Percentiles rank a stretch among this genome's conserved stretches.
phyloP scores from a whole-genome alignment of 2,113 vertebrate genomes.

The Bostrychus sinensis region DNA sequence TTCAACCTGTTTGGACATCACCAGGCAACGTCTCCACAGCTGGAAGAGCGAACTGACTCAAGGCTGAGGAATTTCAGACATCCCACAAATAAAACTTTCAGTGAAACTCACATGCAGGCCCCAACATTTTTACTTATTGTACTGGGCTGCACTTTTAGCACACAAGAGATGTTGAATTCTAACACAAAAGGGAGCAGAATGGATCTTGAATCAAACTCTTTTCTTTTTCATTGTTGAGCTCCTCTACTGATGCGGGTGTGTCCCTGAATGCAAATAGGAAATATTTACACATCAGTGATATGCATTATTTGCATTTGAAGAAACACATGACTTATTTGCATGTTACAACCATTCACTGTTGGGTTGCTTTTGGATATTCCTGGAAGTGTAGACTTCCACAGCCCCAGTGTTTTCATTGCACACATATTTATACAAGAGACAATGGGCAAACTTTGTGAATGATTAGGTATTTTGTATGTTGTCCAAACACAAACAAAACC shows the following conservation, averaged over 20 bases:
- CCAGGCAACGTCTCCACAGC: conserved; percentile 55
- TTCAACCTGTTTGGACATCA: conserved; percentile 46
- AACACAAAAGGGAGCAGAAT: not conserved
- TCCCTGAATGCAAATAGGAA: conserved; percentile 11
- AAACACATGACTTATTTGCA: not conserved
- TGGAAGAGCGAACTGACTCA: conserved; percentile 53
- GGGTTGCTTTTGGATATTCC: not conserved
- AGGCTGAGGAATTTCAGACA: conserved; percentile 60
- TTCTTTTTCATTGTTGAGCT: no score
- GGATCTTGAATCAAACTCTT: no score
- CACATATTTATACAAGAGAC: not conserved
- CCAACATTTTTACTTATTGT: conserved; percentile 42
- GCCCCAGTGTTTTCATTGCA: not conserved
- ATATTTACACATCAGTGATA: conserved; percentile 6
- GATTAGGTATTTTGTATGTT: not conserved
- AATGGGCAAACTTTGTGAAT: not conserved
- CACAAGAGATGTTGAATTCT: not conserved
- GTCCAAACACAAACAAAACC: not conserved
- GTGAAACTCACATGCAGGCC: conserved; percentile 34
- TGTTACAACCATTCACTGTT: conserved; percentile 8
- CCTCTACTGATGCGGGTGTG: conserved; percentile 1
- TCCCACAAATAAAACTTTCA: conserved; percentile 37
- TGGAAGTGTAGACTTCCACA: not conserved
- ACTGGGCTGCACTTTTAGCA: not conserved
- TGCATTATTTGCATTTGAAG: conserved; percentile 8